Evolutionary conservation across 2,113 vertebrate species (phyloP).

Genomic region (Todiramphus saurophagus): DNA sequence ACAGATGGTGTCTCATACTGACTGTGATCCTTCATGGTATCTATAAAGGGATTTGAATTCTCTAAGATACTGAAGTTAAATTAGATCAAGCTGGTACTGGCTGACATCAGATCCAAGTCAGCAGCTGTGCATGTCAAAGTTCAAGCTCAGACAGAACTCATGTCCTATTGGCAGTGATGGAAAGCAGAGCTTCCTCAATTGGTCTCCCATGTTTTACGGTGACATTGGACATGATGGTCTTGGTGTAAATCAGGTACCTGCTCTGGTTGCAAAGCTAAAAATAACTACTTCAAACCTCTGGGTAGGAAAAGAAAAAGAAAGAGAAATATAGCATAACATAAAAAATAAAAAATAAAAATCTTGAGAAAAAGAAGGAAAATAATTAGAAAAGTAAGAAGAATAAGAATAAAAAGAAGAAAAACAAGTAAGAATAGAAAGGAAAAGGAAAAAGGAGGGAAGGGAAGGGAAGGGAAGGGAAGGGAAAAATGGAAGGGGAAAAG

Average conservation of each 20-base stretch:
- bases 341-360: neutral
- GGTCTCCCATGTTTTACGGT: neutral
- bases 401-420: too few relatives aligned
- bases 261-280: neutral
- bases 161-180: neutral
- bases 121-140: neutral
- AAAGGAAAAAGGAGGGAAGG: too few relatives aligned
- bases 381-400: too few relatives aligned
- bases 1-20: neutral
- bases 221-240: neutral
- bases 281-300: neutral
- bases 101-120: neutral
- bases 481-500: fast-evolving
- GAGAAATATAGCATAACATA: neutral
- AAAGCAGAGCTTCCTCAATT: neutral
- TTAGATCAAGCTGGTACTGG: neutral
- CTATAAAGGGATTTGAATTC: neutral
- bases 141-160: neutral
- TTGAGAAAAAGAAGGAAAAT: neutral
- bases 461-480: too few relatives aligned
- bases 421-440: too few relatives aligned
- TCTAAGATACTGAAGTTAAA: neutral
- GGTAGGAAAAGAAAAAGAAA: neutral
- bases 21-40: neutral
- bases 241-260: neutral